phyloP scores from a whole-genome alignment of 2,113 vertebrate genomes.

The Myiozetetes cayanensis region DNA sequence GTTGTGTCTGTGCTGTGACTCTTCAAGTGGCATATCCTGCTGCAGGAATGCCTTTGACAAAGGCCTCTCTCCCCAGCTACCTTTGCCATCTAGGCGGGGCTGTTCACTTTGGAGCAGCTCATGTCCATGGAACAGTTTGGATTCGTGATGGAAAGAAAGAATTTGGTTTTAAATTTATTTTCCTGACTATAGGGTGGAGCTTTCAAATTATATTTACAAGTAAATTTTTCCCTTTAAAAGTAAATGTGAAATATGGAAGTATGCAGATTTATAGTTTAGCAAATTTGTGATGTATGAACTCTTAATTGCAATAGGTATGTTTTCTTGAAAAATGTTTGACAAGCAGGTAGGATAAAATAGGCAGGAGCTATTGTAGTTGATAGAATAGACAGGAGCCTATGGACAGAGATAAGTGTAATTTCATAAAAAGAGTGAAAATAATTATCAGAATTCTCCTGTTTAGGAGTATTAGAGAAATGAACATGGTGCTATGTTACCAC shows the following conservation, averaged over 20 bases:
- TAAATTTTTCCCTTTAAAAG: neutral
- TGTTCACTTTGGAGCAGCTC: neutral
- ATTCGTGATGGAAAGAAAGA: neutral
- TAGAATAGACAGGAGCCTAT: neutral
- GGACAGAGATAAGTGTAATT: neutral
- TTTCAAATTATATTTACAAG: neutral
- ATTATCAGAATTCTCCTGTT: neutral
- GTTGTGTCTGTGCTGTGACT: neutral
- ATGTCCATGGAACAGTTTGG: neutral
- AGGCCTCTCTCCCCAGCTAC: neutral
- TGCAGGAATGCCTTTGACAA: neutral
- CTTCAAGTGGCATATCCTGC: neutral
- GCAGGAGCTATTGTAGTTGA: neutral
- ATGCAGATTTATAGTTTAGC: neutral
- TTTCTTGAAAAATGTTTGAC: neutral
- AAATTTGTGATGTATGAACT: neutral
- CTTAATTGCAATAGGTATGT: neutral
- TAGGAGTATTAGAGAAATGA: neutral
- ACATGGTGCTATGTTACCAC: neutral
- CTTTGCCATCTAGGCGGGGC: neutral
- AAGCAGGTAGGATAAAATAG: neutral
- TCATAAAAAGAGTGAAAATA: neutral
- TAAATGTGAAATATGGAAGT: neutral
- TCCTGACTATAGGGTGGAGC: neutral
- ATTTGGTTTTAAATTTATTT: neutral